Evolutionary conservation across 2,888 invertebrate genomes (phyloP).

Genomic region (Cheilosia vernalis): DNA sequence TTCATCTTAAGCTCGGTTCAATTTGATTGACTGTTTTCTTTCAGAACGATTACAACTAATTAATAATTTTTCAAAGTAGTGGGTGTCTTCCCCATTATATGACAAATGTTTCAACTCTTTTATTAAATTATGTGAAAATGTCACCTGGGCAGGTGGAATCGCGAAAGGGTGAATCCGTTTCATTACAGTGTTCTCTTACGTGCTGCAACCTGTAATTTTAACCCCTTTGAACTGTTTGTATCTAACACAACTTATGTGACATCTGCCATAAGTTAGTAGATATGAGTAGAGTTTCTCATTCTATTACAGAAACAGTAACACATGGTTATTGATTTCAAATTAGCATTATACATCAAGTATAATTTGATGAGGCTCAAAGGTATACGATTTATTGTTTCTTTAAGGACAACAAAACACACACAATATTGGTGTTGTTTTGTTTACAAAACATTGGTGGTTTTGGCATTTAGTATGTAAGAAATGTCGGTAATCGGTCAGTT

Average conservation of each 20-base stretch:
- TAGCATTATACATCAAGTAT: slow-evolving; percentile 14
- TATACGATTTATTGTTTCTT: background rate
- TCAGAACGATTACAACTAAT: background rate
- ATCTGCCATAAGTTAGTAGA: slow-evolving; percentile 48
- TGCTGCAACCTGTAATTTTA: slow-evolving; percentile 40
- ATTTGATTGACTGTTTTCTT: background rate
- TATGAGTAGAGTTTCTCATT: background rate
- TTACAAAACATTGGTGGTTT: slow-evolving; percentile 56
- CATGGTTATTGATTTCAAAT: slow-evolving; percentile 59
- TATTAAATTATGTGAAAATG: slow-evolving; percentile 68
- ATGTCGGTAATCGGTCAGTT: background rate
- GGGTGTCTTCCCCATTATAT: slow-evolving; percentile 39
- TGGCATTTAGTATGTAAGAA: background rate
- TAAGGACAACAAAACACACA: background rate
- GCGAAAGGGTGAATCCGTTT: slow-evolving; percentile 64
- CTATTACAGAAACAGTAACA: slow-evolving; percentile 11
- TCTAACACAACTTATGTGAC: slow-evolving; percentile 39
- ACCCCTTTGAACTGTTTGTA: slow-evolving; percentile 39
- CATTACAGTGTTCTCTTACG: slow-evolving; percentile 23
- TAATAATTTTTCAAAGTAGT: slow-evolving; percentile 37
- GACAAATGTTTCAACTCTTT: slow-evolving; percentile 61
- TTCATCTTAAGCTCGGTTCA: background rate
- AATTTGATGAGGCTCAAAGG: background rate
- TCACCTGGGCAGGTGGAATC: slow-evolving; percentile 63
- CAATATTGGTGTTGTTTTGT: slow-evolving; percentile 27